These are phyloP conservation scores for Triplophysa dalaica DNA, from an alignment of 2,113 vertebrate species.

Conservation along the genomic window DNA sequence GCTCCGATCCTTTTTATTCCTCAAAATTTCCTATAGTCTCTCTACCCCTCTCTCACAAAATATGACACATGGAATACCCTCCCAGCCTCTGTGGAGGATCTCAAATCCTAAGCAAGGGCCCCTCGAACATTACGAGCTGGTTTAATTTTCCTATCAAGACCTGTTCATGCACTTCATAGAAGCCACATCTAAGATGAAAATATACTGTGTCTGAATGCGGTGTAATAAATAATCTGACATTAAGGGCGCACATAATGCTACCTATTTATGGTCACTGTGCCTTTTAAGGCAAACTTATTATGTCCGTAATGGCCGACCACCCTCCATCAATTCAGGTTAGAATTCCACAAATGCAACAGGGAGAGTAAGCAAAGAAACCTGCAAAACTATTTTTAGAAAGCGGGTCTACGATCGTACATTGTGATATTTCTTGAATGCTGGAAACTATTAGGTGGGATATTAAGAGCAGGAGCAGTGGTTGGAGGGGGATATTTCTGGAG, in stretches of 20 bases:
- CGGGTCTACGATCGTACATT: conserved; percentile 65
- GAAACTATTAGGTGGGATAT: conserved; percentile 61
- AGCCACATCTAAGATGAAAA: no score
- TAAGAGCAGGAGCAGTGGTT: conserved; percentile 38
- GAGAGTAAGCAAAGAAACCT: conserved; percentile 26
- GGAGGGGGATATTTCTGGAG: conserved; percentile 39
- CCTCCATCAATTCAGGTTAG: conserved; percentile 63
- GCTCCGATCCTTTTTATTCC: no score
- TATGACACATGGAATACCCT: no score
- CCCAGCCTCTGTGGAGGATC: no score
- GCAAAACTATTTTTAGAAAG: conserved; percentile 73
- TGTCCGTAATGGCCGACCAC: conserved; percentile 71
- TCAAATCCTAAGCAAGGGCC: no score
- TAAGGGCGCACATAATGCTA: neutral
- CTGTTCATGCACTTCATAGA: no score
- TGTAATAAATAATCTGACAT: no score
- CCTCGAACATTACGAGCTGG: no score
- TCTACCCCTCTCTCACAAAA: no score
- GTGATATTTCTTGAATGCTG: conserved; percentile 63
- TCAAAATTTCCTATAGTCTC: no score
- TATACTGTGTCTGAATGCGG: no score
- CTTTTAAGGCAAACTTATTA: conserved; percentile 81
- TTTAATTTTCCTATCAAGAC: no score
- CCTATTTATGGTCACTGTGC: conserved; percentile 69
- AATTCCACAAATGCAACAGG: conserved; percentile 69